Conservation (phyloP, 1,140 invertebrate species). For the Bilobella aurantiaca region DNA sequence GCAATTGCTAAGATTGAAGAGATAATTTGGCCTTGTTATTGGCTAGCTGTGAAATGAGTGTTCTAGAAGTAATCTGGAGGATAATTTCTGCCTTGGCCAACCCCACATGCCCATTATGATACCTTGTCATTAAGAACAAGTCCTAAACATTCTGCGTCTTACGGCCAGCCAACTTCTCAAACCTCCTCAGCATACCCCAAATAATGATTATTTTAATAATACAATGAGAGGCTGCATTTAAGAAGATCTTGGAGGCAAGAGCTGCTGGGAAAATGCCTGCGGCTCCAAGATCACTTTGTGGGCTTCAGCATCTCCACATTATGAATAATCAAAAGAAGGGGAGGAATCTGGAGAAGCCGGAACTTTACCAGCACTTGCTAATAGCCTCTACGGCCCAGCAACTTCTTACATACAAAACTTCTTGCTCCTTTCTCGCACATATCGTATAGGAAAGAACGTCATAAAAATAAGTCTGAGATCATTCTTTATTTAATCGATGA, state of each 20-base stretch:
- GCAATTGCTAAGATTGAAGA: neutral
- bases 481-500: too few species aligned
- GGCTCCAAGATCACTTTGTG: neutral
- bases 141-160: neutral
- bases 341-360: neutral
- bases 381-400: too few species aligned
- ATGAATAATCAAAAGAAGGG: neutral
- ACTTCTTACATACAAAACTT: neutral
- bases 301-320: neutral
- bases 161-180: neutral
- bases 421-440: neutral
- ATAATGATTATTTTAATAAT: neutral
- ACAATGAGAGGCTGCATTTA: neutral
- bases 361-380: neutral
- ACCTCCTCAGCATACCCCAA: neutral
- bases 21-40: neutral
- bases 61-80: neutral
- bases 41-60: neutral
- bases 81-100: neutral
- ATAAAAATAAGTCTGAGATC: too few species aligned
- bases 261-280: neutral
- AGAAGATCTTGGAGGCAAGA: neutral
- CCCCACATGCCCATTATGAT: neutral
- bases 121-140: neutral
- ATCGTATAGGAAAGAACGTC: too few species aligned